A percentile compares a stretch with the other conserved stretches of the same genome.
These are phyloP conservation scores for Tyrannus savana DNA, from an alignment of 2,113 vertebrate genomes.

Conservation along the genomic window DNA sequence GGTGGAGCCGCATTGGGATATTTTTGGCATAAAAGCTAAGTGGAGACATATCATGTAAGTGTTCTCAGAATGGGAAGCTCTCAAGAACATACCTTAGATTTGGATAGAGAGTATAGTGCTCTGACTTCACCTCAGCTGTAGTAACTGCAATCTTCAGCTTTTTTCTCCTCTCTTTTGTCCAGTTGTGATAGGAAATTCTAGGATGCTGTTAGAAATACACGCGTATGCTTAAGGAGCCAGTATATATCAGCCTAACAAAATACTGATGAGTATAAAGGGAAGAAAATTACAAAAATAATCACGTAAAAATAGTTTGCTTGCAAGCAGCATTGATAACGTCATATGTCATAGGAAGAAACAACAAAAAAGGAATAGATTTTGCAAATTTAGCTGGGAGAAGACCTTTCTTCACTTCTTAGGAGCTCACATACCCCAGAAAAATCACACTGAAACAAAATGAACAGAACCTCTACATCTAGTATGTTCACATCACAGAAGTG, in stretches of 20 bases:
- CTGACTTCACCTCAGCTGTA: neutral
- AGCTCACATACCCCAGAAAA: neutral
- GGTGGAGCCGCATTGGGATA: neutral
- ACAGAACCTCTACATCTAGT: neutral
- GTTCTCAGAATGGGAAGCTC: slow-evolving; percentile 42
- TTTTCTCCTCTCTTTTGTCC: neutral
- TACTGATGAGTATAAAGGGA: neutral
- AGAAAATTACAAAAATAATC: neutral
- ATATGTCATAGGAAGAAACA: neutral
- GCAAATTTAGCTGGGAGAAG: neutral
- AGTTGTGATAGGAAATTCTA: neutral
- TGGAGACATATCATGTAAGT: neutral
- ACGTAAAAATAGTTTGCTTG: neutral
- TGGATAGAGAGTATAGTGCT: neutral
- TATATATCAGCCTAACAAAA: neutral
- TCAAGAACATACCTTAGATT: slow-evolving; percentile 27
- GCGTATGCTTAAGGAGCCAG: neutral
- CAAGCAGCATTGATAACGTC: neutral
- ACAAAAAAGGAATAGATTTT: neutral
- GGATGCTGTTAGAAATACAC: neutral
- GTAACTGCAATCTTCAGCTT: neutral
- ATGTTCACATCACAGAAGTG: neutral
- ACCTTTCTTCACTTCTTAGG: neutral
- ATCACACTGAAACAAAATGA: neutral
- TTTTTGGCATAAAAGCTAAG: slow-evolving; percentile 53